Percentiles rank a stretch among this genome's conserved stretches.
These are phyloP conservation scores for Chaenogobius annularis DNA, from an alignment of 2,113 vertebrate species.

Conservation along the genomic window DNA sequence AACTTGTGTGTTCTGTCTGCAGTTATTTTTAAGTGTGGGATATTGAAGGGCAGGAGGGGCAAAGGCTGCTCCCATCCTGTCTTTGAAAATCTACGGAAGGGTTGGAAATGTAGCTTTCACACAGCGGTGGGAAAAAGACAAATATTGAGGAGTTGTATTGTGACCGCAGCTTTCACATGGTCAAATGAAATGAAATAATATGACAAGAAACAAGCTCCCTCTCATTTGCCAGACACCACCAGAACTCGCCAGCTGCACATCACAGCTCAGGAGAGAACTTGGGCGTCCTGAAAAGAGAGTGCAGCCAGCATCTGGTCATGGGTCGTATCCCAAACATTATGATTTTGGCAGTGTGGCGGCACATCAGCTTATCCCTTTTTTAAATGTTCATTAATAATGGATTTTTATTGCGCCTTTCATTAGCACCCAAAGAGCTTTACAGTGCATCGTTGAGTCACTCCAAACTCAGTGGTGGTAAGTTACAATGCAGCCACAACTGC, in stretches of 20 bases:
- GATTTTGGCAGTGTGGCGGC: neutral
- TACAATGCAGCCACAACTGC: too few species aligned
- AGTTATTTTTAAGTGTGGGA: slow-evolving; percentile 63
- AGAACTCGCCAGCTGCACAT: neutral
- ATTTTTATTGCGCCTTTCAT: too few species aligned
- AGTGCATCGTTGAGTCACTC: too few species aligned
- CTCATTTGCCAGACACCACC: neutral
- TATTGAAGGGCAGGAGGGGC: slow-evolving; percentile 53
- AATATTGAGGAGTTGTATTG: neutral
- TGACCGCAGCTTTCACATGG: neutral
- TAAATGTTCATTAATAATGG: too few species aligned
- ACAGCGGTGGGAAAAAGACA: slow-evolving; percentile 22
- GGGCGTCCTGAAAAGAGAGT: neutral
- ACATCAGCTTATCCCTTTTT: too few species aligned
- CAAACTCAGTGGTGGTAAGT: too few species aligned
- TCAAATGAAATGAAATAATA: neutral
- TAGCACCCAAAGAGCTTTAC: too few species aligned
- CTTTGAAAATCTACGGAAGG: slow-evolving; percentile 68
- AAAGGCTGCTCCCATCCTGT: slow-evolving; percentile 74
- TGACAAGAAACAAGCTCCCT: neutral
- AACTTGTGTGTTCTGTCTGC: slow-evolving; percentile 10
- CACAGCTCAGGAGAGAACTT: neutral
- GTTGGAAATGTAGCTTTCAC: slow-evolving; percentile 32
- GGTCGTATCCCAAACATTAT: neutral
- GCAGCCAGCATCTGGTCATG: neutral